Conservation (phyloP, 2,797 vertebrate genomes). For the Anguilla obscura region DNA sequence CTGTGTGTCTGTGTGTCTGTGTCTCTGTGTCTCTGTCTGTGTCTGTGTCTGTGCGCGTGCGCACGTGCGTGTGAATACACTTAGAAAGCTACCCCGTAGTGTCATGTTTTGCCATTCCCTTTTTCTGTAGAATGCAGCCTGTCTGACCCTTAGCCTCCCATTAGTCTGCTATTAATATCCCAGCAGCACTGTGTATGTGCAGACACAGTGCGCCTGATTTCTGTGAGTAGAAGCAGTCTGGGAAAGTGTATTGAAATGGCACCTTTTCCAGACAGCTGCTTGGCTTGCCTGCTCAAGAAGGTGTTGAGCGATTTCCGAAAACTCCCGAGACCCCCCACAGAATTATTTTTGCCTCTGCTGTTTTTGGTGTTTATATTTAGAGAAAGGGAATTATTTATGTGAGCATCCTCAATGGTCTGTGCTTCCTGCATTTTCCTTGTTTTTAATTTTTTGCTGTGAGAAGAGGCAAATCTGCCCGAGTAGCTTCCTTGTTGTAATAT, state of each 20-base stretch:
- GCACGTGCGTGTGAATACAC: background rate
- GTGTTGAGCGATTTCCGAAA: background rate
- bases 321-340: background rate
- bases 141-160: conserved; percentile 64
- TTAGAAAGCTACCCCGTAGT: background rate
- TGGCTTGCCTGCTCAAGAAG: background rate
- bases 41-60: background rate
- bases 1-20: background rate
- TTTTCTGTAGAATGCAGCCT: conserved; percentile 70
- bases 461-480: background rate
- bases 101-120: conserved; percentile 42
- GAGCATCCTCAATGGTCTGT: background rate
- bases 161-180: conserved; percentile 73
- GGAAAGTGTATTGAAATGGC: conserved; percentile 29
- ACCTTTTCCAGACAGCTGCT: conserved; percentile 40
- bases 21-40: background rate
- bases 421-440: background rate
- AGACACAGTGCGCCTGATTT: conserved; percentile 42
- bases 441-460: background rate
- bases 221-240: conserved; percentile 41
- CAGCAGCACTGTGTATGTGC: background rate
- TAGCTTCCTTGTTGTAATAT: background rate
- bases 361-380: background rate
- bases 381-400: background rate
- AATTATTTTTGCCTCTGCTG: background rate